Conservation (phyloP, 2,888 invertebrate genomes). For the Caenorhabditis panamensis region DNA sequence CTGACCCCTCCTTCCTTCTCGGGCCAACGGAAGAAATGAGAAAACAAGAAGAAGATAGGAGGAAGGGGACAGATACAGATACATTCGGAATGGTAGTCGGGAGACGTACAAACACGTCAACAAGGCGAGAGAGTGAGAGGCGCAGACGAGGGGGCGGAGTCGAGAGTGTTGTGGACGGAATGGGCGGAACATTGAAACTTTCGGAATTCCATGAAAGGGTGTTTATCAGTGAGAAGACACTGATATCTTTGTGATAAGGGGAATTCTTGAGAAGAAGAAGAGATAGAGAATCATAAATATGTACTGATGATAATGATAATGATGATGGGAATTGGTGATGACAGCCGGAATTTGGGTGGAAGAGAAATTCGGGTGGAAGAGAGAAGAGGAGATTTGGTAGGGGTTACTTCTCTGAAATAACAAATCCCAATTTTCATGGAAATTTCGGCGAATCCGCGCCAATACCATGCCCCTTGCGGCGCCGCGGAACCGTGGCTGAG, state of each 20-base stretch:
- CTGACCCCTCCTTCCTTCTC: not conserved
- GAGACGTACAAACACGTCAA: constrained; percentile 32
- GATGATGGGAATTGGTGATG: constrained; percentile 52
- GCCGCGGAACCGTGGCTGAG: constrained; percentile 64
- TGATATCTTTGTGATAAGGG: not conserved
- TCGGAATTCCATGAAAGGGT: not conserved
- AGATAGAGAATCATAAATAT: constrained; percentile 47
- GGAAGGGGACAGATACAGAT: not conserved
- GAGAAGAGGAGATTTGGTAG: not conserved
- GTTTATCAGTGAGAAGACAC: no score
- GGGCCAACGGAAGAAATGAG: constrained; percentile 2
- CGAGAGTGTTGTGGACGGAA: not conserved
- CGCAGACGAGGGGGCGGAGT: constrained; percentile 10
- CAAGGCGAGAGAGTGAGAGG: constrained; percentile 29
- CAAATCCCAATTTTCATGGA: no score
- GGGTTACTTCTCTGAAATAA: no score
- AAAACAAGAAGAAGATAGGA: constrained; percentile 42
- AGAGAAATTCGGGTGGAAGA: not conserved
- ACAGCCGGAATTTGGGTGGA: constrained; percentile 4
- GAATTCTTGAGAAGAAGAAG: not conserved
- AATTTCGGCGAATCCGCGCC: not conserved
- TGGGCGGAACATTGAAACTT: constrained; percentile 7
- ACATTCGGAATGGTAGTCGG: constrained; percentile 27
- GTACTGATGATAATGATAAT: constrained; percentile 31
- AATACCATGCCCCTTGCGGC: not conserved